Evolutionary conservation across 2,113 vertebrate genomes (phyloP).

Genomic region (Indicator indicator): DNA sequence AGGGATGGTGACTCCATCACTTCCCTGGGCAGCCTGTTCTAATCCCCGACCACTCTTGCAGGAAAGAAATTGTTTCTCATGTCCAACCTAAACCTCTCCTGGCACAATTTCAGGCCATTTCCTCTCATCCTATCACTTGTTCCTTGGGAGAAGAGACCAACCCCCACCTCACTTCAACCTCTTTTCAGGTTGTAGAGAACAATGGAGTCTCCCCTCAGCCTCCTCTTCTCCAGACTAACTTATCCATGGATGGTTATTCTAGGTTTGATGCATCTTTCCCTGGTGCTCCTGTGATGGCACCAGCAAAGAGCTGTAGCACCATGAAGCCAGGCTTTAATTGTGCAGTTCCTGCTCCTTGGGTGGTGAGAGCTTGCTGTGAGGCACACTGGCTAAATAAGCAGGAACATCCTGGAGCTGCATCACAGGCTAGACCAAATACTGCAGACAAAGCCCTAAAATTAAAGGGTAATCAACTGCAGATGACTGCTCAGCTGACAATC

Average conservation of each 20-base stretch:
- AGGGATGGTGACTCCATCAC: too few relatives aligned
- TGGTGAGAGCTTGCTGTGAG: background rate
- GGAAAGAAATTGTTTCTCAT: too few relatives aligned
- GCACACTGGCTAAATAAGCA: background rate
- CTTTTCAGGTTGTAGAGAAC: too few relatives aligned
- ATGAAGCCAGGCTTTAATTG: background rate
- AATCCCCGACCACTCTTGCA: too few relatives aligned
- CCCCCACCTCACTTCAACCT: too few relatives aligned
- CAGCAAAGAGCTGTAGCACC: background rate
- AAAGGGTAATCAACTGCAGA: slow-evolving; percentile 2
- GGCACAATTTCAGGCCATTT: too few relatives aligned
- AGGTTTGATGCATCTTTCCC: background rate
- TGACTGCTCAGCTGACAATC: background rate
- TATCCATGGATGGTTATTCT: background rate
- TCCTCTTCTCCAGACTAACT: too few relatives aligned
- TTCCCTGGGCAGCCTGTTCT: too few relatives aligned
- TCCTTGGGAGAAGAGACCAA: too few relatives aligned
- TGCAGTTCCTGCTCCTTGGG: background rate
- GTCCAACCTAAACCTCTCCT: too few relatives aligned
- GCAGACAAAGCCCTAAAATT: slow-evolving; percentile 17
- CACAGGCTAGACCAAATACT: background rate
- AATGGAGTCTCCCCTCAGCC: too few relatives aligned
- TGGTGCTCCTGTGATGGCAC: background rate
- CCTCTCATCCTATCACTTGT: too few relatives aligned
- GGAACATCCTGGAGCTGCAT: background rate